Evolutionary conservation across 2,113 vertebrate species (phyloP).

Genomic region (Lipophrys pholis): DNA sequence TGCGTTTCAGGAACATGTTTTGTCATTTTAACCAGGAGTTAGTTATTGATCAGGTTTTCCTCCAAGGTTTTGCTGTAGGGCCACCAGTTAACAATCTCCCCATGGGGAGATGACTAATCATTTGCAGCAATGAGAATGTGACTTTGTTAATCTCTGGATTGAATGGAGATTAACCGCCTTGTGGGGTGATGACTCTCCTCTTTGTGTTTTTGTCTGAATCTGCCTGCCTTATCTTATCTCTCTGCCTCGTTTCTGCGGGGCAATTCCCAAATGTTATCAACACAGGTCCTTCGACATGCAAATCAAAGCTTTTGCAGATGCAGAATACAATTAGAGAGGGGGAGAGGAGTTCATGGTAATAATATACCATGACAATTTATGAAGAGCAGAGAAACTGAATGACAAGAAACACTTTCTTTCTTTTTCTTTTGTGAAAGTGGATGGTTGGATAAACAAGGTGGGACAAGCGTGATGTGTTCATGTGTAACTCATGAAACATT

Average conservation of each 20-base stretch:
- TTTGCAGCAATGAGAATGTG: slow-evolving; percentile 51
- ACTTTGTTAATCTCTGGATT: slow-evolving; percentile 68
- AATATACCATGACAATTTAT: slow-evolving; percentile 25
- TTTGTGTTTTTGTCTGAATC: slow-evolving; percentile 71
- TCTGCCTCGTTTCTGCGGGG: slow-evolving; percentile 69
- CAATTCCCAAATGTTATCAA: slow-evolving; percentile 60
- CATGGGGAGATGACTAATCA: slow-evolving; percentile 69
- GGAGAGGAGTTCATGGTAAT: slow-evolving; percentile 55
- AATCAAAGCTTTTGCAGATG: slow-evolving; percentile 76
- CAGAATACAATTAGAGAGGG: slow-evolving; percentile 63
- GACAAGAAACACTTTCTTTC: slow-evolving; percentile 10
- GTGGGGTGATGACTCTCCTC: slow-evolving; percentile 65
- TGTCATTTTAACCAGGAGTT: slow-evolving; percentile 31
- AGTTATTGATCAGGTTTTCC: slow-evolving; percentile 58
- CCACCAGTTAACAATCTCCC: slow-evolving; percentile 47
- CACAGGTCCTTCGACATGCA: slow-evolving; percentile 68
- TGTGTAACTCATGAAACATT: slow-evolving; percentile 52
- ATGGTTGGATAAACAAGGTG: slow-evolving; percentile 40
- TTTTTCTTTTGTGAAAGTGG: slow-evolving; percentile 14
- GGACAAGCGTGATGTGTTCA: slow-evolving; percentile 14
- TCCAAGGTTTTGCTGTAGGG: slow-evolving; percentile 1
- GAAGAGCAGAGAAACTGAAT: neutral
- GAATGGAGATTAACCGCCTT: slow-evolving; percentile 74
- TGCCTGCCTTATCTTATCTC: slow-evolving; percentile 71
- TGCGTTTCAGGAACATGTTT: neutral